Percentiles rank a stretch among this genome's conserved stretches.
These are phyloP conservation scores for Macroglossus sobrinus DNA, from an alignment of 2,113 vertebrate genomes.

Conservation along the genomic window DNA sequence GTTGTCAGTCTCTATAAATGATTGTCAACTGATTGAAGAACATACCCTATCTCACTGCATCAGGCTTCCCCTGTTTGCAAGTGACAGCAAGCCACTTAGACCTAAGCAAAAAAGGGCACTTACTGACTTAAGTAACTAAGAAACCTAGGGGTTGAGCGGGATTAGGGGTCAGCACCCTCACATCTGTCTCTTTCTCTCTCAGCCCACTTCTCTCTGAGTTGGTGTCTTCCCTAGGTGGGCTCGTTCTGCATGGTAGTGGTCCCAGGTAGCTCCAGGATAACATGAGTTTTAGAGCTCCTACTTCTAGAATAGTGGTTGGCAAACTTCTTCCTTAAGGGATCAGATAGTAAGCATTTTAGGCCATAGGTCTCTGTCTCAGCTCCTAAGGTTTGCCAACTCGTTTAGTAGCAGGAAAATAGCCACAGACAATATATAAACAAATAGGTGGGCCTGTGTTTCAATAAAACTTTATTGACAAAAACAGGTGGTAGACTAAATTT, in stretches of 20 bases:
- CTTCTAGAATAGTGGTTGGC: not conserved
- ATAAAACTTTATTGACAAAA: not conserved
- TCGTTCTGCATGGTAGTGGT: not conserved
- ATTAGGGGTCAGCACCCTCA: not conserved
- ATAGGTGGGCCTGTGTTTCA: not conserved
- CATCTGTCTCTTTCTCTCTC: not conserved
- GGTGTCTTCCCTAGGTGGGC: not conserved
- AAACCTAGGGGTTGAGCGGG: not conserved
- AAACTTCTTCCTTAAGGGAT: not conserved
- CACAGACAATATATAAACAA: not conserved
- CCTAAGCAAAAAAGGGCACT: too few relatives aligned
- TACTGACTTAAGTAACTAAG: not conserved
- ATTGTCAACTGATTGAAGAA: not conserved
- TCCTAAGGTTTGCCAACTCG: not conserved
- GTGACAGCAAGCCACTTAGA: not conserved
- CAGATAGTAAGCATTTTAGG: not conserved
- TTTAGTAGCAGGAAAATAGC: not conserved
- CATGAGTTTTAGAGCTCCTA: not conserved
- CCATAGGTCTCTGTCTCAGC: accelerated
- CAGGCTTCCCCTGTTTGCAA: not conserved
- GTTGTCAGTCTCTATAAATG: not conserved
- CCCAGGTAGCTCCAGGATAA: not conserved
- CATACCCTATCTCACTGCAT: not conserved
- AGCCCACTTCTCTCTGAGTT: not conserved
- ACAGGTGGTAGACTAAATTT: not conserved